These are phyloP conservation scores for Lottia scabra DNA, from an alignment of 2,888 invertebrate genomes.

Conservation along the genomic window DNA sequence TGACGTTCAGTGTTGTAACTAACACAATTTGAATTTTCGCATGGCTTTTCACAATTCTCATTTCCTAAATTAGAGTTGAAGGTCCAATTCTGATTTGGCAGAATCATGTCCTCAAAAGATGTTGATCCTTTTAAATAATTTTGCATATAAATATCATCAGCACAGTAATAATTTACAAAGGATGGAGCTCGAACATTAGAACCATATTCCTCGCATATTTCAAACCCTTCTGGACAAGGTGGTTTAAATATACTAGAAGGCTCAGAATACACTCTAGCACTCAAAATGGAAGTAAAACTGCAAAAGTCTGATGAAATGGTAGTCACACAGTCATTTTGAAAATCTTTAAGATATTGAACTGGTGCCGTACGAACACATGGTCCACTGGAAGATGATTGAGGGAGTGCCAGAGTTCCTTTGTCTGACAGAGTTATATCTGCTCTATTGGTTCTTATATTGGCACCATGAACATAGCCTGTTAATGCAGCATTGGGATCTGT, in stretches of 20 bases:
- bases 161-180: constrained; percentile 22
- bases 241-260: constrained; percentile 34
- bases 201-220: constrained; percentile 7
- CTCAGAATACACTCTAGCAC: constrained; percentile 50
- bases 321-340: constrained; percentile 44
- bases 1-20: constrained; percentile 22
- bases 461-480: constrained; percentile 42
- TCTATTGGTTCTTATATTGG: constrained; percentile 34
- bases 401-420: constrained; percentile 48
- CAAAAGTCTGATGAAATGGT: constrained; percentile 43
- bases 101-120: not conserved
- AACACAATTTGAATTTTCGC: constrained; percentile 17
- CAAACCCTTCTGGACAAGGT: constrained; percentile 36
- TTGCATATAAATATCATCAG: not conserved
- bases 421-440: constrained; percentile 11
- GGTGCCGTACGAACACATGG: constrained; percentile 54
- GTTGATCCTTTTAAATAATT: not conserved
- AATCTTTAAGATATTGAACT: constrained; percentile 52
- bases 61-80: not conserved
- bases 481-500: constrained; percentile 16
- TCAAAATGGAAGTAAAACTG: constrained; percentile 42
- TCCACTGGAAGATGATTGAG: constrained; percentile 50
- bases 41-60: not conserved
- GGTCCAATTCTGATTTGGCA: not conserved
- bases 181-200: not conserved